phyloP scores from a whole-genome alignment of 2,113 vertebrate species.

The Tamias sibiricus region DNA sequence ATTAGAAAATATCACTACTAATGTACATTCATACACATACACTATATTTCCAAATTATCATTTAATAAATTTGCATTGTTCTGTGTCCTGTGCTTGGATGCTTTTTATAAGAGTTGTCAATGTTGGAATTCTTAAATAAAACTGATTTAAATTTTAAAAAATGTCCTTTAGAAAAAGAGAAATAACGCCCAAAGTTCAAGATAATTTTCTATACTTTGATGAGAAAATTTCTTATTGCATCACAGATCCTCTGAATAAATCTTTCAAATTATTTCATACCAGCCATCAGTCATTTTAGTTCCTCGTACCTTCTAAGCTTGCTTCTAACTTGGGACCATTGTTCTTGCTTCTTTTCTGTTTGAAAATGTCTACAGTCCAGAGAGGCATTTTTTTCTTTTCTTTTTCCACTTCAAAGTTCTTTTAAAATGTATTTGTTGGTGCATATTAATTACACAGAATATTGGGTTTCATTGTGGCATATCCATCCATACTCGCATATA shows the following conservation, averaged over 20 bases:
- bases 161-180: slow-evolving; percentile 85
- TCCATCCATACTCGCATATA: neutral
- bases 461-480: neutral
- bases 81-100: slow-evolving; percentile 94
- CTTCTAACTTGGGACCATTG: neutral
- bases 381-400: neutral
- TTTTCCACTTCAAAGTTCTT: neutral
- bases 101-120: slow-evolving; percentile 99
- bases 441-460: neutral
- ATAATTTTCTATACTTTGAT: neutral
- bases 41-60: neutral
- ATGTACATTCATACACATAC: neutral
- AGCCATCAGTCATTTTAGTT: neutral
- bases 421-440: neutral
- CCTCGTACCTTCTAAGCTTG: neutral
- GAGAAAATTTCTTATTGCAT: neutral
- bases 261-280: neutral
- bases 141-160: slow-evolving; percentile 94
- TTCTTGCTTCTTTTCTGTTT: neutral
- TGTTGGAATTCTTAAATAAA: slow-evolving; percentile 99
- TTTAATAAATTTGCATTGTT: slow-evolving; percentile 67
- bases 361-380: neutral
- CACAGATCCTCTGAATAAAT: neutral
- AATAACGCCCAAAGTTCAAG: neutral
- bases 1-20: neutral